Conservation (phyloP, 2,113 vertebrate genomes). For the Apaloderma vittatum region DNA sequence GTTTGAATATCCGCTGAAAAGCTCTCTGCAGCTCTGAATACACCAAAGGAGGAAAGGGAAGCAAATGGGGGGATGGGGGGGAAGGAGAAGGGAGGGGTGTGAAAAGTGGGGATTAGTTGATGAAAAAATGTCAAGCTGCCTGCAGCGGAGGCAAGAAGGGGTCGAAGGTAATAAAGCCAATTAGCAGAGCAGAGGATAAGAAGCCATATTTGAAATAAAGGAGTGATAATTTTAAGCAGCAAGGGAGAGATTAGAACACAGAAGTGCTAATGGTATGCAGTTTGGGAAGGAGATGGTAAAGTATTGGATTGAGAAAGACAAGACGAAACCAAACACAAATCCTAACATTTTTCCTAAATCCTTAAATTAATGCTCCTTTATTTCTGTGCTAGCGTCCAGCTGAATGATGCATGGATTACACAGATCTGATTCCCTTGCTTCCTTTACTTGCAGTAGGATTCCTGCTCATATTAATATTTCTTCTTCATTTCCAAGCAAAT, state of each 20-base stretch:
- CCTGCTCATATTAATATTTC: not conserved
- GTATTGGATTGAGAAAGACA: slow-evolving; percentile 34
- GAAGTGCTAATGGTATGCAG: slow-evolving; percentile 76
- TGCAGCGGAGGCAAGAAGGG: slow-evolving; percentile 63
- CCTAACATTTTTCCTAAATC: slow-evolving; percentile 27
- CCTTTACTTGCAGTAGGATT: not conserved
- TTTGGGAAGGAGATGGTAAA: slow-evolving; percentile 67
- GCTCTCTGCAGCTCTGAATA: slow-evolving; percentile 33
- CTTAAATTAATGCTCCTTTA: slow-evolving; percentile 56
- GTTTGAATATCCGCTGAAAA: slow-evolving; percentile 60
- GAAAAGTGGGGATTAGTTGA: slow-evolving; percentile 63
- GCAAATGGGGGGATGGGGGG: not conserved
- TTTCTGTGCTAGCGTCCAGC: slow-evolving; percentile 8
- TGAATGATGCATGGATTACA: slow-evolving; percentile 33
- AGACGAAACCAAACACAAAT: slow-evolving; percentile 60
- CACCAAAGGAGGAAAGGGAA: slow-evolving; percentile 23
- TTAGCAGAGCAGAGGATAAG: slow-evolving; percentile 75
- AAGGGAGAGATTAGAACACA: slow-evolving; percentile 74
- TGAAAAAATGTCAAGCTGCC: slow-evolving; percentile 70
- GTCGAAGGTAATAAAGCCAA: slow-evolving; percentile 77
- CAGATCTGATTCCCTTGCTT: not conserved
- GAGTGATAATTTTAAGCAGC: slow-evolving; percentile 81
- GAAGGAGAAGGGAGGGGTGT: not conserved
- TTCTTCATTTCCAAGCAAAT: slow-evolving; percentile 43
- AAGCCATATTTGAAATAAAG: slow-evolving; percentile 78